Evolutionary conservation across 2,113 vertebrate species (phyloP), one percentile per base, ranked within the genome.

Genomic region (Forbesichthys agassizii): DNA sequence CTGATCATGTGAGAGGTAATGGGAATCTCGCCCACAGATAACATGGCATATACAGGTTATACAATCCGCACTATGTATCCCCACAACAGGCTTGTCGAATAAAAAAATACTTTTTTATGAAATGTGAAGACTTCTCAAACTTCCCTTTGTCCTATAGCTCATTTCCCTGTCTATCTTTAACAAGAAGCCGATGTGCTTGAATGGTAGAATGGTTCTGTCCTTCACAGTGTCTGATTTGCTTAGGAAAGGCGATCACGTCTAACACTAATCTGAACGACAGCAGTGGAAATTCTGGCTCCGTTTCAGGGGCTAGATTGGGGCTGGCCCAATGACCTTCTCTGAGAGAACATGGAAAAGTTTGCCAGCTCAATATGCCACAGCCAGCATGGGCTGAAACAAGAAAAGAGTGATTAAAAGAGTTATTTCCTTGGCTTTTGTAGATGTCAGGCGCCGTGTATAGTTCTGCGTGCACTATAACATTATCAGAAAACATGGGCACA

Each of bases 221-320:
- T 92, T 92, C 91, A 92, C 91, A 91, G 85, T 84, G 86, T 86
- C 88, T 90, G 86, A 91, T 90, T 88, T 91, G 89, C 90, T 89
- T 88, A 82, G 83, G 81, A 84, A 87, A 89, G 73, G 86, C 88
- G 79, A 79, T 87, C 88, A 86, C 79, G 77, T 90, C 85, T 84
- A 86, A 89, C 89, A 82, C 88, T 92, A 90, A 92, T 92, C 89
- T 90, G 87, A 90, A 86, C 79, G 86, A 86, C 89, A 89, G 84
- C 84, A 84, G 81, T 86, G 86, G 79, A 90, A 88, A 88, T 91
- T 89, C 92, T 92, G 92, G 91, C 90, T 83, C 78, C 8, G 68
- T 92, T 92, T 90, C 89, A 92, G 86, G 87, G 86, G 86, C 89
- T 82, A 80, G 87, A 89, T 91, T 90, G 81, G 89, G 87, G 75